A percentile compares a stretch with the other conserved stretches of the same genome.
phyloP scores from a whole-genome alignment of 1,140 invertebrate species.

The Drosophila lini region DNA sequence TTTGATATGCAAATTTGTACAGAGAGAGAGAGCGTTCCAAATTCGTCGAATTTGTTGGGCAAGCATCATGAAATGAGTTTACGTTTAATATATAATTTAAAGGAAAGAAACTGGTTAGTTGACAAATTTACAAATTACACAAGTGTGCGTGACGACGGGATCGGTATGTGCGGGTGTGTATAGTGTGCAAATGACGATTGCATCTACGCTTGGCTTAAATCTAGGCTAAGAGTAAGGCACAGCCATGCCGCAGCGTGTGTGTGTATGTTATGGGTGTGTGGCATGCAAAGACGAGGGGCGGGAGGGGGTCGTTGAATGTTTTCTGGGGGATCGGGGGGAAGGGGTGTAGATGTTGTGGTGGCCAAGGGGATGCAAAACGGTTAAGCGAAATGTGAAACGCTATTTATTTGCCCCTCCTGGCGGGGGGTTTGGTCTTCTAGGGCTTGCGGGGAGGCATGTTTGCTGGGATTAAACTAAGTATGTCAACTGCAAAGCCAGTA shows the following conservation, averaged over 20 bases:
- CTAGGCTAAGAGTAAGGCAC: conserved; percentile 61
- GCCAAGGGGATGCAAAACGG: conserved; percentile 47
- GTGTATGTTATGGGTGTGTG: conserved; percentile 6
- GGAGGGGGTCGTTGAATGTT: not conserved
- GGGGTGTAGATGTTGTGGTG: conserved; percentile 9
- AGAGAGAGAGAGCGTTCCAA: conserved; percentile 65
- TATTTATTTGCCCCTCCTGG: conserved; percentile 71
- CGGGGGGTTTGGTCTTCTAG: not conserved
- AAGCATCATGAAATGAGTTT: conserved; percentile 80
- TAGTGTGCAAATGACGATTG: conserved; percentile 47
- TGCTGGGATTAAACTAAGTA: conserved; percentile 58
- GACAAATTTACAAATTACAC: conserved; percentile 47
- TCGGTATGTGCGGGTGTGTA: not conserved
- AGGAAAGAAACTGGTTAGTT: conserved; percentile 62
- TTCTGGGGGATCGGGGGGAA: not conserved
- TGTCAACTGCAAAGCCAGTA: conserved; percentile 79
- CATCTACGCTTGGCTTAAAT: conserved; percentile 57
- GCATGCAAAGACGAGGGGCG: conserved; percentile 37
- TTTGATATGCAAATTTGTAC: conserved; percentile 74
- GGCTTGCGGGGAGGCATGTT: not conserved
- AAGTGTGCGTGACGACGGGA: conserved; percentile 10
- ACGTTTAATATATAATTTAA: conserved; percentile 55
- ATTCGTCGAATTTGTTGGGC: conserved; percentile 80
- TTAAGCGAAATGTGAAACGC: conserved; percentile 79
- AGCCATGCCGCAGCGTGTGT: conserved; percentile 34